phyloP scores from a whole-genome alignment of 2,113 vertebrate species.

The Odocoileus virginianus region DNA sequence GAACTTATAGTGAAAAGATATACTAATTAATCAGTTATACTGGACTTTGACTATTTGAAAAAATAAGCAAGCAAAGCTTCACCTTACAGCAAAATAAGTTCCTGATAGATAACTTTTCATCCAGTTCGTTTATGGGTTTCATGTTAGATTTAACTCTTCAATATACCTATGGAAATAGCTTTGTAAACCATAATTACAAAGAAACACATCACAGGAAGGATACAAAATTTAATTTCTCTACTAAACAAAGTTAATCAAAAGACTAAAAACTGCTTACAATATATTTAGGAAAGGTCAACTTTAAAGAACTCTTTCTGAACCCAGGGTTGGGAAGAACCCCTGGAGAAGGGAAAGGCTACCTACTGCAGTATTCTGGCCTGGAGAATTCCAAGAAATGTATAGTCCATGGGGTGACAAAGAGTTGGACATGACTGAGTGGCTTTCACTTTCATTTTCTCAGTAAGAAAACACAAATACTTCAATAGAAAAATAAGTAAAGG shows the following conservation, averaged over 20 bases:
- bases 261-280: not conserved
- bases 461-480: not conserved
- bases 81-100: conserved; percentile 22
- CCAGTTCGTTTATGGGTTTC: not conserved
- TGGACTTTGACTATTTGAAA: not conserved
- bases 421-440: not conserved
- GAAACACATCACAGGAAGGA: not conserved
- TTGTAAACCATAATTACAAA: not conserved
- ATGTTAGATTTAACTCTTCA: not conserved
- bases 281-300: not conserved
- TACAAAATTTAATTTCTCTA: not conserved
- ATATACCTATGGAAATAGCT: not conserved
- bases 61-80: not conserved
- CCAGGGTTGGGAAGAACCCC: not conserved
- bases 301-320: not conserved
- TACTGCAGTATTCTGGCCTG: not conserved
- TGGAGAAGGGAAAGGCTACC: not conserved
- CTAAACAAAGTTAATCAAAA: not conserved
- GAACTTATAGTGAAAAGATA: not conserved
- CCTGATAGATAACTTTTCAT: not conserved
- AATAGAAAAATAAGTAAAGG: not conserved
- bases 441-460: not conserved
- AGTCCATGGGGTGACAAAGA: not conserved
- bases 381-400: not conserved
- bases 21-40: not conserved